phyloP scores from a whole-genome alignment of 1,140 invertebrate species.

The Lordiphosa clarofinis region DNA sequence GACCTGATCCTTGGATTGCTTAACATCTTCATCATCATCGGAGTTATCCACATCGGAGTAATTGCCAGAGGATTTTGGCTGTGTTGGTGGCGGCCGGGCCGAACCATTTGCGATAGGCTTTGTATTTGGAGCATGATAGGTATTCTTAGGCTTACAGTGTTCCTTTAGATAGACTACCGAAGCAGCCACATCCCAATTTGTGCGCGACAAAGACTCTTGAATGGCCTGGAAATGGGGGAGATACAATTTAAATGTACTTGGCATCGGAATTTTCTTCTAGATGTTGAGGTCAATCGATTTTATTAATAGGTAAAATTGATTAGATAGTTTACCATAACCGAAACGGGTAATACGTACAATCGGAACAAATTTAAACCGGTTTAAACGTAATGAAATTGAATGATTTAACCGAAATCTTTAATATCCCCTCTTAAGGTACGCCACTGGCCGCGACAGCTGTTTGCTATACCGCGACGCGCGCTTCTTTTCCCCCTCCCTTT shows the following conservation, averaged over 20 bases:
- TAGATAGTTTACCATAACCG: too few species aligned
- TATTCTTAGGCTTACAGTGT: slow-evolving; percentile 51
- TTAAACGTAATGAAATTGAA: too few species aligned
- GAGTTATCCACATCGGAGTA: slow-evolving; percentile 66
- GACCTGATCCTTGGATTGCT: slow-evolving; percentile 66
- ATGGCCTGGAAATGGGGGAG: slow-evolving; percentile 49
- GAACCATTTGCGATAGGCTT: slow-evolving; percentile 55
- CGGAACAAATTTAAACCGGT: too few species aligned
- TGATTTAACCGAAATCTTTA: neutral
- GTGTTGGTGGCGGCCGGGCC: slow-evolving; percentile 17
- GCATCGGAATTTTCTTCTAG: too few species aligned
- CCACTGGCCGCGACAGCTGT: slow-evolving; percentile 56
- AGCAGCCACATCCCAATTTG: slow-evolving; percentile 68
- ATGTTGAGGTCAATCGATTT: too few species aligned
- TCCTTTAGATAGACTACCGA: slow-evolving; percentile 60
- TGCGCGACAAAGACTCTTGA: slow-evolving; percentile 66
- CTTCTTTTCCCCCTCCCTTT: slow-evolving; percentile 8
- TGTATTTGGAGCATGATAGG: slow-evolving; percentile 32
- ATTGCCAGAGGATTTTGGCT: slow-evolving; percentile 3
- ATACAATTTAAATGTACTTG: too few species aligned
- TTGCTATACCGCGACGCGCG: slow-evolving; percentile 39
- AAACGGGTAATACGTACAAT: too few species aligned
- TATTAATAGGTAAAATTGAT: too few species aligned
- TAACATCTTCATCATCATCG: slow-evolving; percentile 59
- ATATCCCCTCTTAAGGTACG: slow-evolving; percentile 16